A percentile compares a stretch with the other conserved stretches of the same genome.
phyloP scores from a whole-genome alignment of 2,888 invertebrate genomes.

The Teleogryllus oceanicus region DNA sequence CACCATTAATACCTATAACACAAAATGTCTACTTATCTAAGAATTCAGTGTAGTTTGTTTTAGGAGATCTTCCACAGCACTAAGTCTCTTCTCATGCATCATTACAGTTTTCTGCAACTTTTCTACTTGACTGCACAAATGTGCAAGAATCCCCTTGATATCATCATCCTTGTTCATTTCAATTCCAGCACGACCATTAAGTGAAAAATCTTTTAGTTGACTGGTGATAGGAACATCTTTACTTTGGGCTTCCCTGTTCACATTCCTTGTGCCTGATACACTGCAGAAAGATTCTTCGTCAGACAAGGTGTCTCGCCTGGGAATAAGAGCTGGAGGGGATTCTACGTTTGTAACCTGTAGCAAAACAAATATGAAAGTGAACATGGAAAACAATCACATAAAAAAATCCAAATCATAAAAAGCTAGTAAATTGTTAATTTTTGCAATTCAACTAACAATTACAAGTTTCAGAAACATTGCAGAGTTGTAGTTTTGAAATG shows the following conservation, averaged over 20 bases:
- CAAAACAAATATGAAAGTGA: no score
- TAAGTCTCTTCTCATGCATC: slow-evolving; percentile 23
- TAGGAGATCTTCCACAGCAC: neutral
- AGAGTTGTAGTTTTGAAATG: neutral
- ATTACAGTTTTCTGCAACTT: slow-evolving; percentile 3
- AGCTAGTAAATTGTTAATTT: no score
- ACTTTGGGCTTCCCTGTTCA: neutral
- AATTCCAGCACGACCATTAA: neutral
- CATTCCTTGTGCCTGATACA: neutral
- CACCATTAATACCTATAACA: neutral
- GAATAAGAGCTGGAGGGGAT: neutral
- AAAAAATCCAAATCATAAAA: no score
- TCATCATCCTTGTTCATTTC: neutral
- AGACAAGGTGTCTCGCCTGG: neutral
- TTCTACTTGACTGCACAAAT: slow-evolving; percentile 24
- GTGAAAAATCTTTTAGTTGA: no score
- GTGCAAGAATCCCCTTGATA: neutral
- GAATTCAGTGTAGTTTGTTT: slow-evolving; percentile 18
- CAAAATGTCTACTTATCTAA: slow-evolving; percentile 25
- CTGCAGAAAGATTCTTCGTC: neutral
- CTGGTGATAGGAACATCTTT: no score
- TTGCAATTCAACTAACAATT: no score
- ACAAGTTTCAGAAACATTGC: no score
- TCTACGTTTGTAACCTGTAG: slow-evolving; percentile 23
- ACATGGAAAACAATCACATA: no score